phyloP scores from a whole-genome alignment of 64 coral and sea anemone species.

The Orbicella faveolata region DNA sequence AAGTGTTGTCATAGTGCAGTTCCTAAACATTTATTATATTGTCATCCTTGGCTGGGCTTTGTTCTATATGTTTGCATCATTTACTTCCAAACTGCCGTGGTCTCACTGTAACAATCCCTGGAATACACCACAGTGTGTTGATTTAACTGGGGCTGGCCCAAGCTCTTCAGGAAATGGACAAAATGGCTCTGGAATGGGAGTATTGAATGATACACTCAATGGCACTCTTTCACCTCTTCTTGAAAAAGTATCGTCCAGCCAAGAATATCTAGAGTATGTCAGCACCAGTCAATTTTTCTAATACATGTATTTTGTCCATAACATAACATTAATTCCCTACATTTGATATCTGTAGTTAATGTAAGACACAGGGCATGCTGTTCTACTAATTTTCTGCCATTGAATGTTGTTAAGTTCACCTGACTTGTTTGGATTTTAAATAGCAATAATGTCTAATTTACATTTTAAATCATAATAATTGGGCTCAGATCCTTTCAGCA shows the following conservation, averaged over 20 bases:
- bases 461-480: no score
- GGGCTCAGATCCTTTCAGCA: no score
- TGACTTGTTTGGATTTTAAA: no score
- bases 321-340: no score
- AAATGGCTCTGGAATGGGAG: constrained; percentile 13
- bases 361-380: no score
- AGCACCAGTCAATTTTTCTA: background rate
- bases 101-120: constrained; percentile 83
- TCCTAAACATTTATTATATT: constrained; percentile 83
- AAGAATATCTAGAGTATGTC: constrained; percentile 85
- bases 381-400: no score
- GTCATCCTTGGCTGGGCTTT: constrained; percentile 76
- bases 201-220: background rate
- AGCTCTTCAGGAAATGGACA: background rate
- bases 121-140: constrained; percentile 74
- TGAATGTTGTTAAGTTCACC: no score
- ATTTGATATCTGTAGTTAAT: no score
- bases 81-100: constrained; percentile 69
- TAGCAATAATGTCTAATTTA: no score
- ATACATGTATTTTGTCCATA: background rate
- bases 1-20: constrained; percentile 64
- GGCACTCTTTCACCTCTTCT: background rate
- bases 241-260: constrained; percentile 23
- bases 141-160: constrained; percentile 2
- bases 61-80: constrained; percentile 84